Percentiles rank a stretch among this genome's conserved stretches.
These are phyloP conservation scores for Panthera uncia DNA, from an alignment of 2,113 vertebrate genomes.

Conservation along the genomic window DNA sequence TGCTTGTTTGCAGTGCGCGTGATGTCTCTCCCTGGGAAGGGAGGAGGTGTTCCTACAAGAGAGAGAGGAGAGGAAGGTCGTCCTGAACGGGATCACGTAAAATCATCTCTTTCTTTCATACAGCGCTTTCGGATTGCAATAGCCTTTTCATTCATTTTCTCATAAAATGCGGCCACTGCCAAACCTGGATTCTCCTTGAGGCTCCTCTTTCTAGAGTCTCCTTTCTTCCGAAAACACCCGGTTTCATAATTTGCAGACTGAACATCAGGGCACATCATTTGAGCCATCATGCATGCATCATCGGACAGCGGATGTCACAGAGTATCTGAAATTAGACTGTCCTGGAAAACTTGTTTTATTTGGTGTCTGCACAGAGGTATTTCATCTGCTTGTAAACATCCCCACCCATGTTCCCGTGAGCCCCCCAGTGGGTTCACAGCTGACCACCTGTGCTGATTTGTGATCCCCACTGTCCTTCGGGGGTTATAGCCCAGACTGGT, in stretches of 20 bases:
- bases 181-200: not conserved
- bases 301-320: not conserved
- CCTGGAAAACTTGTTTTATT: not conserved
- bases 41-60: not conserved
- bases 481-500: not conserved
- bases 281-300: rapidly evolving
- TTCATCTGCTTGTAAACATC: not conserved
- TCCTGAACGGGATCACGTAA: not conserved
- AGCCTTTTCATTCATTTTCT: slow-evolving; percentile 9
- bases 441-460: no score
- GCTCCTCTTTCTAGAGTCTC: not conserved
- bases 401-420: not conserved
- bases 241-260: not conserved
- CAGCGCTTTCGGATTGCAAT: not conserved
- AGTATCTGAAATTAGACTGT: not conserved
- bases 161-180: not conserved
- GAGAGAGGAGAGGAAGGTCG: not conserved
- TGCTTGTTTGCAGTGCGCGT: not conserved
- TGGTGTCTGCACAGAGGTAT: not conserved
- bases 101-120: not conserved
- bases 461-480: not conserved
- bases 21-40: not conserved
- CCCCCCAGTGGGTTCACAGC: not conserved
- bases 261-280: not conserved
- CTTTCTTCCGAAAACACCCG: not conserved